These are phyloP conservation scores for Indicator indicator DNA, from an alignment of 2,113 vertebrate species.

Conservation along the genomic window DNA sequence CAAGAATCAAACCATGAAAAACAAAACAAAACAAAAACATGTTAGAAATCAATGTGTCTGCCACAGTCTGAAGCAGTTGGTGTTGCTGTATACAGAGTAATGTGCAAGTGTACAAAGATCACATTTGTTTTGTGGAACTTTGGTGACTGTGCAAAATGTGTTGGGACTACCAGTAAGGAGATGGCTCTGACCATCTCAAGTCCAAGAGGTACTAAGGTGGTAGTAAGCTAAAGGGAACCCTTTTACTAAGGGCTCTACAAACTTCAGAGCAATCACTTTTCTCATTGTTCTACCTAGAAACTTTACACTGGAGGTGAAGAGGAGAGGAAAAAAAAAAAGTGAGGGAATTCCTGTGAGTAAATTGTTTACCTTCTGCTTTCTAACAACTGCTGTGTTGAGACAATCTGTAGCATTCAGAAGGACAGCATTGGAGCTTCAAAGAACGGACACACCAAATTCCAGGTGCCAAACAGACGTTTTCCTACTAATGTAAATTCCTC, in stretches of 20 bases:
- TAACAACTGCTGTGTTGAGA: neutral
- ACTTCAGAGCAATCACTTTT: neutral
- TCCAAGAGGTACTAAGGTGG: neutral
- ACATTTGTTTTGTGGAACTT: conserved; percentile 24
- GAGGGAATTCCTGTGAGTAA: neutral
- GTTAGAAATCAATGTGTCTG: neutral
- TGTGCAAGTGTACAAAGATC: conserved; percentile 13
- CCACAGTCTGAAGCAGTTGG: conserved; percentile 1
- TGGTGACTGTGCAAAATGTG: conserved; percentile 6
- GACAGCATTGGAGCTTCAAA: neutral
- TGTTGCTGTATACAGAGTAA: conserved; percentile 16
- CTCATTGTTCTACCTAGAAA: neutral
- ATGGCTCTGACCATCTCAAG: neutral
- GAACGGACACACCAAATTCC: neutral
- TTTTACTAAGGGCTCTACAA: neutral
- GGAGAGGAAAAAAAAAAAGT: neutral
- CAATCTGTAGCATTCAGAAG: conserved; percentile 6
- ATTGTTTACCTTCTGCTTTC: conserved; percentile 1
- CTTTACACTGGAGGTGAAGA: neutral
- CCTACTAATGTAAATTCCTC: neutral
- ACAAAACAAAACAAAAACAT: neutral
- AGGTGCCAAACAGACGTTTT: neutral
- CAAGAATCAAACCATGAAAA: neutral
- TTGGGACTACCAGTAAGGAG: neutral
- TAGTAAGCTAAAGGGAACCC: neutral